Percentiles rank a stretch among this genome's conserved stretches.
Evolutionary conservation across 2,888 invertebrate genomes (phyloP).

Genomic region (Bembecia ichneumoniformis): DNA sequence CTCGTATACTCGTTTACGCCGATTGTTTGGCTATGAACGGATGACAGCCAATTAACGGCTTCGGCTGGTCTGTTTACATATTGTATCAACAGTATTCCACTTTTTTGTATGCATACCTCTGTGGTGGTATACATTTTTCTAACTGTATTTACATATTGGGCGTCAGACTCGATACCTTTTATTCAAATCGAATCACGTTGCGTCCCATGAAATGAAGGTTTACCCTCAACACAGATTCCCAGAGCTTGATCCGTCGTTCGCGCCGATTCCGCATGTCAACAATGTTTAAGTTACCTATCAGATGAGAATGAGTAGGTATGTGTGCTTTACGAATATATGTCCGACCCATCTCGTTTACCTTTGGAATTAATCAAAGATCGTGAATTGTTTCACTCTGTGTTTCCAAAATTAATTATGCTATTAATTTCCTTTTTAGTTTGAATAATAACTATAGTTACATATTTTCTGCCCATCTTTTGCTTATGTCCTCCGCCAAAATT

Average conservation of each 20-base stretch:
- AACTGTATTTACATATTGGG: conserved; percentile 16
- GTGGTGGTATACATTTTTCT: conserved; percentile 6
- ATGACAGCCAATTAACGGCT: conserved; percentile 10
- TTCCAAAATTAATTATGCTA: background rate
- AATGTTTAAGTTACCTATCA: conserved; percentile 25
- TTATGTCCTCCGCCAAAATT: no score
- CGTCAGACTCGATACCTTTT: conserved; percentile 20
- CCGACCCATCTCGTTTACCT: conserved; percentile 30
- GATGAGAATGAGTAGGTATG: conserved; percentile 15
- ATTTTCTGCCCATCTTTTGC: no score
- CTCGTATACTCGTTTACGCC: conserved; percentile 1
- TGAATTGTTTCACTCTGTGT: background rate
- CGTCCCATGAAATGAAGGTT: conserved; percentile 17
- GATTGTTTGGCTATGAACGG: conserved; percentile 8
- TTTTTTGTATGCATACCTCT: background rate
- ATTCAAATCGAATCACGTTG: conserved; percentile 26
- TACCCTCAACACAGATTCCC: conserved; percentile 14
- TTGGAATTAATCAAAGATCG: conserved; percentile 27
- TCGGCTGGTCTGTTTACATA: conserved; percentile 2
- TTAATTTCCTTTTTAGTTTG: background rate
- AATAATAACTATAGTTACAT: no score
- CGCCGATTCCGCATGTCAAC: conserved; percentile 25
- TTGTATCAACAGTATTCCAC: background rate
- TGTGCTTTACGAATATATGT: conserved; percentile 25
- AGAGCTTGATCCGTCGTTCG: conserved; percentile 14